phyloP scores from a whole-genome alignment of 2,888 invertebrate species.

The Ochropleura leucogaster region DNA sequence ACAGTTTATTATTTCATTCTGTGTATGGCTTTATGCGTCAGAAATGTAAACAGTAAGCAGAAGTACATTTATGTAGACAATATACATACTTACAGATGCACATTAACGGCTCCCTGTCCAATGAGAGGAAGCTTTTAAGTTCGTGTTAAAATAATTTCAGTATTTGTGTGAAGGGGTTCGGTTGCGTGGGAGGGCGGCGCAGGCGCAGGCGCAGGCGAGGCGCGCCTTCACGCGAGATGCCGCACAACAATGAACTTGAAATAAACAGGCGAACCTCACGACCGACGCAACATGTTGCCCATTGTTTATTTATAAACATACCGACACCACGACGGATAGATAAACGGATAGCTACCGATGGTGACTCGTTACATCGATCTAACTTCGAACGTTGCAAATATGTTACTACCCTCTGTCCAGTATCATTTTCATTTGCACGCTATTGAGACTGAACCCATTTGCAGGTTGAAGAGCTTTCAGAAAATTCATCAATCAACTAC shows the following conservation, averaged over 20 bases:
- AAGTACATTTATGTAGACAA: constrained; percentile 30
- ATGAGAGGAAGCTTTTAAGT: constrained; percentile 55
- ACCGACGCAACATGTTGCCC: constrained; percentile 60
- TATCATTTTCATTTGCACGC: constrained; percentile 21
- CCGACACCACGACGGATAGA: constrained; percentile 58
- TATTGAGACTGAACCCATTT: neutral
- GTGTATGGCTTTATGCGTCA: constrained; percentile 13
- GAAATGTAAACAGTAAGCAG: constrained; percentile 35
- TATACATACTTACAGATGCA: constrained; percentile 14
- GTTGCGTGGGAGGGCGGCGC: constrained; percentile 65
- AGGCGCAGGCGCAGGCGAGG: constrained; percentile 46
- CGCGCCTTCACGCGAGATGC: constrained; percentile 62
- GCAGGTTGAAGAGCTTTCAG: neutral
- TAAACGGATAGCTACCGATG: constrained; percentile 53
- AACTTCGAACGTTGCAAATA: constrained; percentile 36
- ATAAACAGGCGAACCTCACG: constrained; percentile 62
- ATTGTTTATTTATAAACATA: constrained; percentile 68
- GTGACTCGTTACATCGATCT: constrained; percentile 40
- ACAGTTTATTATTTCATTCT: constrained; percentile 41
- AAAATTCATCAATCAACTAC: neutral
- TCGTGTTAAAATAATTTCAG: constrained; percentile 64
- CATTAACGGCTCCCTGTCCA: constrained; percentile 34
- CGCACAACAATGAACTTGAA: constrained; percentile 73
- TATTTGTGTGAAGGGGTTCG: constrained; percentile 54
- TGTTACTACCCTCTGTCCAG: constrained; percentile 21